These are phyloP conservation scores for Xestia c-nigrum DNA, from an alignment of 2,888 invertebrate genomes.

Conservation along the genomic window DNA sequence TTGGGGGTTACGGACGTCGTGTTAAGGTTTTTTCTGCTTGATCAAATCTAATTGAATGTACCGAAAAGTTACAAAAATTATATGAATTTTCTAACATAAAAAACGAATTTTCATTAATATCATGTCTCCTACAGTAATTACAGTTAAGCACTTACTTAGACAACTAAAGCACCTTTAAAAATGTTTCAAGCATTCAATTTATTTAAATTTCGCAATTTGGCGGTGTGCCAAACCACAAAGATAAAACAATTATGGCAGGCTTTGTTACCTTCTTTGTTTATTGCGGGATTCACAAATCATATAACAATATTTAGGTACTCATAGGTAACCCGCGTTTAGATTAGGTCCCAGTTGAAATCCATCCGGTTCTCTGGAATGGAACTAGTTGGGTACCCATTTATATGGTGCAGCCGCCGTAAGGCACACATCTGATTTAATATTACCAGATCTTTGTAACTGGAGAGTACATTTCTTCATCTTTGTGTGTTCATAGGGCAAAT, in stretches of 20 bases:
- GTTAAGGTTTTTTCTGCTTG: background rate
- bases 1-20: background rate
- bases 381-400: background rate
- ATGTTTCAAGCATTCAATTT: background rate
- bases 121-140: background rate
- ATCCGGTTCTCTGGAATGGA: background rate
- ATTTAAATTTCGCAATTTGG: constrained; percentile 8
- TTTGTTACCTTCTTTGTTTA: constrained; percentile 8
- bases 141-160: background rate
- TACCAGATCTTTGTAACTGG: background rate
- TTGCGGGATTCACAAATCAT: constrained; percentile 4
- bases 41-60: background rate
- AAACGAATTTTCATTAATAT: background rate
- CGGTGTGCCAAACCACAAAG: constrained; percentile 11
- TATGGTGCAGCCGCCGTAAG: too few species aligned
- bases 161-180: constrained; percentile 4
- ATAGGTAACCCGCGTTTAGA: too few species aligned
- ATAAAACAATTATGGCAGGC: constrained; percentile 14
- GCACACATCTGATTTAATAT: background rate
- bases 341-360: background rate
- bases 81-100: background rate
- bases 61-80: background rate
- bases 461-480: too few species aligned
- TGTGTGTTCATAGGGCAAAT: background rate
- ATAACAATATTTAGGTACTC: background rate